phyloP scores from a whole-genome alignment of 2,797 vertebrate genomes.

The Poecile montanus region DNA sequence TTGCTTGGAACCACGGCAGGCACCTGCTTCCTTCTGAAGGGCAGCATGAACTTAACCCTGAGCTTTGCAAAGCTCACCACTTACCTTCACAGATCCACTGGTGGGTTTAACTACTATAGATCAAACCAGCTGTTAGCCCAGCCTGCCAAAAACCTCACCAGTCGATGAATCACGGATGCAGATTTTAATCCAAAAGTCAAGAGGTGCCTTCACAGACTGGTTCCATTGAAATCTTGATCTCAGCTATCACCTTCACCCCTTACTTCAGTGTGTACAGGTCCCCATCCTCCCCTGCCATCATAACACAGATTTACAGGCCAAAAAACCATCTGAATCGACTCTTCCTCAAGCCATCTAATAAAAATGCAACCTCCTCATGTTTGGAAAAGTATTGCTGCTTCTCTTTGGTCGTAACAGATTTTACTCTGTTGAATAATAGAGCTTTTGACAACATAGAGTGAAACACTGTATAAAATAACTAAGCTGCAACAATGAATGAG shows the following conservation, averaged over 20 bases:
- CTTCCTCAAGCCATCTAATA: not conserved
- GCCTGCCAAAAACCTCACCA: not conserved
- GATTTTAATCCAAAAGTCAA: constrained; percentile 6
- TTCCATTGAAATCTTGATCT: not conserved
- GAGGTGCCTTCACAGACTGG: not conserved
- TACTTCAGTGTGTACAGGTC: not conserved
- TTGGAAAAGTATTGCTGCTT: not conserved
- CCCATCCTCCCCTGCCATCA: not conserved
- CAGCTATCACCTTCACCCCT: not conserved
- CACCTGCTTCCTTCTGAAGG: not conserved
- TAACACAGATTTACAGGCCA: constrained; percentile 8
- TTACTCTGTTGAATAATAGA: constrained; percentile 41
- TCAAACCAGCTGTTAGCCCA: not conserved
- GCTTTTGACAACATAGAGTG: constrained; percentile 37
- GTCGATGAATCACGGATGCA: not conserved
- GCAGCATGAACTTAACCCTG: not conserved
- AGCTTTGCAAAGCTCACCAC: not conserved
- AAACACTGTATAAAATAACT: constrained; percentile 53
- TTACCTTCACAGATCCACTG: not conserved
- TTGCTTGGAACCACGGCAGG: not conserved
- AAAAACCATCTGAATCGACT: not conserved
- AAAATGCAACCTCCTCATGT: constrained; percentile 26
- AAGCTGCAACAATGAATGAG: constrained; percentile 52
- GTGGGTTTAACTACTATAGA: not conserved
- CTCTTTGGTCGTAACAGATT: constrained; percentile 18